Evolutionary conservation across 37 sponge, comb jelly and placozoan species (phyloP), one percentile per base, ranked within the genome.

Genomic region (Chondrosia reniformis): DNA sequence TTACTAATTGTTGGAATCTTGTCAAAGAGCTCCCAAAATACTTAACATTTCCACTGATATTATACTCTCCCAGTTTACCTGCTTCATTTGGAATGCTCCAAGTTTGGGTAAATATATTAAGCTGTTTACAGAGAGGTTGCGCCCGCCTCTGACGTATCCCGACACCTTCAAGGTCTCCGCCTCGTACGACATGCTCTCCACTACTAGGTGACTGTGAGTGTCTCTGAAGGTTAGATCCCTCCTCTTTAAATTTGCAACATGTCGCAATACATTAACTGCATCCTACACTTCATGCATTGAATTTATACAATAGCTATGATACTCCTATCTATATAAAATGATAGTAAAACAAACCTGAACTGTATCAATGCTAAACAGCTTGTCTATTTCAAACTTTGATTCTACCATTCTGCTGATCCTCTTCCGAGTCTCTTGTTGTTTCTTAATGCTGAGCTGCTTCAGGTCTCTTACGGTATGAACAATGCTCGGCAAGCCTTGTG

Each of bases 141-240:
- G 74, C 13, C 89, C 91, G n/a, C n/a, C n/a, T 32, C 99, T 55
- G 28, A 98, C 57, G 54, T 93, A 98, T 0, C 99, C 99, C n/a
- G 88, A 81, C 40, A 92, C 85, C 17, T 37, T 49, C 74, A 89
- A 76, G 0, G 81, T 86, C 7, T 36, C n/a, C 24, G 44, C 55
- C 17, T 79, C 65, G 77, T 77, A 89, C 33, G 46, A 34, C 33
- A 74, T 44, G 40, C 39, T 25, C 33, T 96, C 94, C 10, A 75
- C 91, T 33, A 90, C 79, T 15, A 96, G 54, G 66, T 90, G 88
- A 4, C 91, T 79, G 21, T 78, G 85, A 5, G 27, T 74, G 73
- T 96, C 94, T 42, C 94, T 55, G 39, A 31, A 87, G 30, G 37
- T n/a, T 27, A 96, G 79, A 32, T 33, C 67, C 22, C 67, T 63